These are phyloP conservation scores for Natrix natrix DNA, from an alignment of 2,797 vertebrate genomes.

Conservation along the genomic window DNA sequence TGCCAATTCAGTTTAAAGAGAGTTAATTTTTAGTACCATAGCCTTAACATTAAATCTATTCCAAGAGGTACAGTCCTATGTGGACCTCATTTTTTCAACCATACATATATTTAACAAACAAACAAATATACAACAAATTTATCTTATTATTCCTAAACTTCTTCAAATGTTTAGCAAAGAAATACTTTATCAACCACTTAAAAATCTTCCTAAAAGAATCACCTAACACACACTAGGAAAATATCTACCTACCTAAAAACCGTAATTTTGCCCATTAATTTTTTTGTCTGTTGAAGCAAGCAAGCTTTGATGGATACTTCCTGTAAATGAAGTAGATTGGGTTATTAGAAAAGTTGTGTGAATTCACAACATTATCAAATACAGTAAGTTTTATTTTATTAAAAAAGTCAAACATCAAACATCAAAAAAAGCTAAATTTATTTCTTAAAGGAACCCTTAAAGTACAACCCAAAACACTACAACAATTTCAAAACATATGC, in stretches of 20 bases:
- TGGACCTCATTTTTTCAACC: neutral
- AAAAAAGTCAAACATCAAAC: neutral
- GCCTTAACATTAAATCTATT: neutral
- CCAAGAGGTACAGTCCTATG: neutral
- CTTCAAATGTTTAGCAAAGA: neutral
- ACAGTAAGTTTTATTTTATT: conserved; percentile 11
- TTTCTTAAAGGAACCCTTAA: neutral
- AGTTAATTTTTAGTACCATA: neutral
- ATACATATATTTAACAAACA: neutral
- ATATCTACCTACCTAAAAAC: conserved; percentile 56
- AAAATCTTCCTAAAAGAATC: conserved; percentile 25
- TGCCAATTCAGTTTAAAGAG: neutral
- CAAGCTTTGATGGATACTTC: conserved; percentile 51
- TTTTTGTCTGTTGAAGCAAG: conserved; percentile 62
- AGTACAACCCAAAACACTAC: neutral
- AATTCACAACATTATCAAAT: conserved; percentile 4
- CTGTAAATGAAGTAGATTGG: conserved; percentile 60
- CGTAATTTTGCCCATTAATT: conserved; percentile 62
- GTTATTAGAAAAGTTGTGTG: conserved; percentile 42
- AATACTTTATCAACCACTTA: conserved; percentile 5
- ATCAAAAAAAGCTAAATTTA: neutral
- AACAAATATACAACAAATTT: neutral
- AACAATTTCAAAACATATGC: neutral
- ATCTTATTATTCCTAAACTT: neutral
- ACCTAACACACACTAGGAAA: conserved; percentile 44